phyloP scores from a whole-genome alignment of 2,888 invertebrate species.

The Anaspis maculata region DNA sequence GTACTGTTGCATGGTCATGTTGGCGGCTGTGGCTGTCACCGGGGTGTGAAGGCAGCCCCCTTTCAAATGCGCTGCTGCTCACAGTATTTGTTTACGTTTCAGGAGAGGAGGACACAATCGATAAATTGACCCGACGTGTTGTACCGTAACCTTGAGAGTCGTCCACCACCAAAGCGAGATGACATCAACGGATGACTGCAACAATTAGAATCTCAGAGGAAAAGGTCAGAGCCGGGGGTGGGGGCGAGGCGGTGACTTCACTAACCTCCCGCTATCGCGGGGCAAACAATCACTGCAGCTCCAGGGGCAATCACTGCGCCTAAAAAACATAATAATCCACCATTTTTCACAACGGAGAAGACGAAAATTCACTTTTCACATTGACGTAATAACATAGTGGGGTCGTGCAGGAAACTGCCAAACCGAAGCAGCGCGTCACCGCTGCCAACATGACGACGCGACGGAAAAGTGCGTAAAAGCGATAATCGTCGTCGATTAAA shows the following conservation, averaged over 20 bases:
- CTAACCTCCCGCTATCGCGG: conserved; percentile 11
- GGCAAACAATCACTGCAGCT: conserved; percentile 13
- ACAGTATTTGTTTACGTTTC: conserved; percentile 19
- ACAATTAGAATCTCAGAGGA: conserved; percentile 18
- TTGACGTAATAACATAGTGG: conserved; percentile 22
- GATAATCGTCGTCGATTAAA: too few relatives aligned
- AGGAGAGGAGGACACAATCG: conserved; percentile 25
- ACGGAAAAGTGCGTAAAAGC: too few relatives aligned
- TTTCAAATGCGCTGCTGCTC: too few relatives aligned
- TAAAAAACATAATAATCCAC: conserved; percentile 28
- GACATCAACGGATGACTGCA: conserved; percentile 29
- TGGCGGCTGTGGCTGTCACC: conserved; percentile 1
- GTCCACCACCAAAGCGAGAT: conserved; percentile 29
- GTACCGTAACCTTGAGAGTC: conserved; percentile 34
- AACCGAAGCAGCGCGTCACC: neutral
- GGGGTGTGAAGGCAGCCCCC: too few relatives aligned
- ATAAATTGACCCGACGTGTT: conserved; percentile 32
- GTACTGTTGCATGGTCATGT: conserved; percentile 42
- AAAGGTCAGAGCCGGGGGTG: conserved; percentile 15
- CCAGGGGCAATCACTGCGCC: conserved; percentile 25
- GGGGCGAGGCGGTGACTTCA: conserved; percentile 4
- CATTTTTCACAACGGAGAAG: too few relatives aligned
- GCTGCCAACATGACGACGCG: neutral
- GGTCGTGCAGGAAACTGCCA: conserved; percentile 11
- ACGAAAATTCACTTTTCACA: conserved; percentile 19